Evolutionary conservation across 2,113 vertebrate species (phyloP), one percentile per base, ranked within the genome.

Genomic region (Dicerorhinus sumatrensis): DNA sequence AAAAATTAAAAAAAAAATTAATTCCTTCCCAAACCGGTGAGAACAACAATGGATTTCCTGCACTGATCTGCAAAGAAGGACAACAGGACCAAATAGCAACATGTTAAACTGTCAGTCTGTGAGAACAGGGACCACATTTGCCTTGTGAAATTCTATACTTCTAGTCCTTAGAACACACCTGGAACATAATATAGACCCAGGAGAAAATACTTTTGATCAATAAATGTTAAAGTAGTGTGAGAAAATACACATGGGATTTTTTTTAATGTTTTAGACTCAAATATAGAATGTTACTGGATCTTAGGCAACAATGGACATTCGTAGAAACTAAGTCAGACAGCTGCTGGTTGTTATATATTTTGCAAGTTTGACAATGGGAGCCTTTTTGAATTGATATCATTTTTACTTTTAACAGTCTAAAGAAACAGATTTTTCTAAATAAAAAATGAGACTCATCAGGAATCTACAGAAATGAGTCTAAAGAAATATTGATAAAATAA

Each of bases 371-470:
- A 97, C 13, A 65, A 72, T 20, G 42, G 36, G 39, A 89, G 6
- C 0, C 27, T 77, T 94, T 84, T 46, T 29, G 13, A 95, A 73
- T 48, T 95, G 42, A 48, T 72, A 25, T 3, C 48, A 36, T n/a
- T 82, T 95, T 97, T 67, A 29, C 31, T 81, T 95, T 96, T 89
- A 79, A 79, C 42, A 90, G 72, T 23, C 25, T 84, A 90, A 93
- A 92, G 33, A 90, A 86, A 75, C 0, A 67, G 3, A 33, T 39
- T 88, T 93, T 96, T 89, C 31, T 69, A 31, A 82, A 58, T 56
- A 8, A 80, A 75, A 48, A 54, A 73, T 20, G 8, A 18, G 10
- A 54, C 9, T 92, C 3, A 51, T 18, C 20, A 94, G 27, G 25
- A 84, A 73, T 58, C 9, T 86, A 42, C 5, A 77, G 60, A 92